Evolutionary conservation across 2,797 vertebrate genomes (phyloP), one percentile per base, ranked within the genome.

Genomic region (Ispidina lecontei): DNA sequence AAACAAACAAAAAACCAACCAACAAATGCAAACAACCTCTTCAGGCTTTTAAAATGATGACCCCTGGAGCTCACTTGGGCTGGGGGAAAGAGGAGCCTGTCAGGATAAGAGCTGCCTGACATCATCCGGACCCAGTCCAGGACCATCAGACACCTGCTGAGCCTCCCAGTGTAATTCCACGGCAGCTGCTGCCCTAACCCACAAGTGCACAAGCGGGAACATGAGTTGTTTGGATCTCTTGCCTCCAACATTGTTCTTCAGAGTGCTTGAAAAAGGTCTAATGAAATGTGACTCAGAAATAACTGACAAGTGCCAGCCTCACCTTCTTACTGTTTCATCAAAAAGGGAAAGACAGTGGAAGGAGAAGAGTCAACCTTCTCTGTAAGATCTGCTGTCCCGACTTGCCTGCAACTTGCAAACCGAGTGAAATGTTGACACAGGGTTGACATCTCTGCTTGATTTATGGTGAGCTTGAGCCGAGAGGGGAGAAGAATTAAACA

Each of bases 281-380:
- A 97, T 92, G 93, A 96, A 95, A 92, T 83, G 89, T 98, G 98
- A 98, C 95, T 98, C 97, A 98, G 95, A 95, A 97, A 92, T 94
- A 94, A 91, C 95, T 97, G 97, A 94, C 94, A 93, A 96, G 92
- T 92, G 95, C 97, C 94, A 96, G 95, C 97, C 97, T 98, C 97
- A 97, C 97, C 97, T 97, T 97, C 93, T 93, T 87, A 97, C 96
- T 97, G 97, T 98, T 96, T 97, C 93, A 88, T 95, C 91, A 91
- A 96, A 97, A 96, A 85, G 94, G 95, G 90, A 92, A 96, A 94
- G 90, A 85, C 76, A 81, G 79, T 22, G 84, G 84, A 84, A 94
- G 93, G 91, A 86, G 96, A 90, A 73, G 51, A 94, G 80, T 85
- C 72, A 85, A 64, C 84, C 89, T 95, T 92, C 96, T 93, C 97